Evolutionary conservation across 2,797 vertebrate genomes (phyloP), one percentile per base, ranked within the genome.

Genomic region (Synaphobranchus kaupii): DNA sequence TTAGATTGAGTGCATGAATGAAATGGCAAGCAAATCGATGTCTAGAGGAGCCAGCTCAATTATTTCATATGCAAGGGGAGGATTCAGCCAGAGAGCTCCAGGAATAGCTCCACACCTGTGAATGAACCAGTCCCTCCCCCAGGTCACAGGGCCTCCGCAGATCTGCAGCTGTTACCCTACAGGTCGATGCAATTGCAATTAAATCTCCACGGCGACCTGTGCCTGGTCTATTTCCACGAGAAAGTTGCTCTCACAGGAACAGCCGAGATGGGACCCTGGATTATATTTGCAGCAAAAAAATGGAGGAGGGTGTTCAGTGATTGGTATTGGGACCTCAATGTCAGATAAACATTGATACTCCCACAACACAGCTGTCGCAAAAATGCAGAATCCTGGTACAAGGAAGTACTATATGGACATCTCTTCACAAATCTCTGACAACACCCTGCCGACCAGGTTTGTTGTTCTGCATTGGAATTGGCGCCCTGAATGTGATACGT

Each of bases 91-190:
- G 47, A 12, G 73, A 47, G 78, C 78, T 50, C 78, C 78, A 81
- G 78, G 47, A 81, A 81, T 81, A 81, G 78, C 78, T 81, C 78
- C 47, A 50, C 78, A 81, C 78, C 78, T 81, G 78, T n/a, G 78
- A 81, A 9, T 50, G 44, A 81, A 81, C 78, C 47, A 9, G 10
- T 13, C 39, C 5, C 76, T n/a, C 78, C 47, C 76, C 76, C 76
- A 47, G 76, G 76, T 48, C 47, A 81, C 78, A 28, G 2, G 7
- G 44, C 78, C 47, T 10, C 47, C 13, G 25, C 47, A 50, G 4
- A 25, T 34, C 78, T 81, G 44, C 78, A 48, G 44, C 78, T n/a
- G 78, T 50, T 50, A 48, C 44, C 47, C 78, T 81, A 50, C 22
- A 7, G 47, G 17, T 81, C 47, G 22, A n/a, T 10, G 20, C 47